phyloP scores from a whole-genome alignment of 2,113 vertebrate genomes.

The Sciurus niger region DNA sequence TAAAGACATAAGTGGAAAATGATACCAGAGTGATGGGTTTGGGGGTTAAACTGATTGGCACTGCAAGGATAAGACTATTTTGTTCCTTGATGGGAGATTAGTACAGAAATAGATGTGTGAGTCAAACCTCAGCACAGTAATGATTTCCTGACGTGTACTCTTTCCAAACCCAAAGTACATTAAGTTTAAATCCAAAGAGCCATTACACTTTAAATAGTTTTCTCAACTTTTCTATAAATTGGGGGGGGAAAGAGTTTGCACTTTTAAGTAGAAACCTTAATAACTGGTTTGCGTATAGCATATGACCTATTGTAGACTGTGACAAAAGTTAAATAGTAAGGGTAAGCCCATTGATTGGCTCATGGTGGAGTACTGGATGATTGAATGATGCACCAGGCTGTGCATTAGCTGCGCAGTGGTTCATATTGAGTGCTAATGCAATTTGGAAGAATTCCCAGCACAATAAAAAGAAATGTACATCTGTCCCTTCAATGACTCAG shows the following conservation, averaged over 20 bases:
- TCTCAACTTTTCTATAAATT: conserved; percentile 45
- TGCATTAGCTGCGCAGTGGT: not conserved
- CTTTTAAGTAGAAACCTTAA: conserved; percentile 41
- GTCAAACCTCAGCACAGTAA: conserved; percentile 74
- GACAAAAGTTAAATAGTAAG: conserved; percentile 12
- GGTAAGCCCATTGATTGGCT: not conserved
- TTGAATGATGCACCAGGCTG: not conserved
- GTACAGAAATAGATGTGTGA: conserved; percentile 83
- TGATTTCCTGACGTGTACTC: conserved; percentile 77
- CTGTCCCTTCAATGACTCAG: not conserved
- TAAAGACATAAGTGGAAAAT: conserved; percentile 75
- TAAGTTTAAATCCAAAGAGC: conserved; percentile 75
- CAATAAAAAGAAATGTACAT: conserved; percentile 7
- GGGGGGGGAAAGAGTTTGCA: not conserved
- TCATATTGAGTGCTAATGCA: not conserved
- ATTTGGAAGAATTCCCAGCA: conserved; percentile 46
- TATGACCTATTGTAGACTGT: not conserved
- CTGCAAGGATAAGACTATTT: conserved; percentile 76
- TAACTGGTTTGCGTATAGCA: not conserved
- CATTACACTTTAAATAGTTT: conserved; percentile 62
- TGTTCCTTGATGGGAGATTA: conserved; percentile 81
- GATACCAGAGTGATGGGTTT: conserved; percentile 73
- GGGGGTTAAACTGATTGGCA: conserved; percentile 74
- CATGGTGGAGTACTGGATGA: not conserved
- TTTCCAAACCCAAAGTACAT: conserved; percentile 73